Conservation (phyloP, 2,888 invertebrate species). For the Cepaea hortensis region DNA sequence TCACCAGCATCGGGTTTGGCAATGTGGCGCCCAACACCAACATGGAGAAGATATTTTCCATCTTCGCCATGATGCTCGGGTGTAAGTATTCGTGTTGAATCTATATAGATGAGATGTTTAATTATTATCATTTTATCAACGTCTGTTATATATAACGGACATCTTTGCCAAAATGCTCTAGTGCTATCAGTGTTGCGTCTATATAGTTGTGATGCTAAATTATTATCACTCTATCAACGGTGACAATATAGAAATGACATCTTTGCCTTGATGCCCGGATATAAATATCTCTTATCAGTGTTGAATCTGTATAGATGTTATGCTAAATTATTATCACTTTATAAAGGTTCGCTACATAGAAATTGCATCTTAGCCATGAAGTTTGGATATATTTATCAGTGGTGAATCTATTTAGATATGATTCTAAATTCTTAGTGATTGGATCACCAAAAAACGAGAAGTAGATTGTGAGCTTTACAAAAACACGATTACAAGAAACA, state of each 20-base stretch:
- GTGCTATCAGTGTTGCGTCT: constrained; percentile 62
- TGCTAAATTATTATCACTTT: too few species aligned
- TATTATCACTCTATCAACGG: too few species aligned
- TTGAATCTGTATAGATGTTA: neutral
- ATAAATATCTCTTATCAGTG: constrained; percentile 66
- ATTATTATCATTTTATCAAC: too few species aligned
- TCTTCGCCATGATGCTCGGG: constrained; percentile 76
- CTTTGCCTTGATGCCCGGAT: constrained; percentile 76
- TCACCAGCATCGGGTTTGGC: constrained; percentile 77
- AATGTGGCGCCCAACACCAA: constrained; percentile 76
- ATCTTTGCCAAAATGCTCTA: constrained; percentile 77
- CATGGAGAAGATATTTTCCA: constrained; percentile 76
- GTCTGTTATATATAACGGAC: too few species aligned
- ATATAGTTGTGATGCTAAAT: neutral
- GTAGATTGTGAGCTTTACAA: too few species aligned
- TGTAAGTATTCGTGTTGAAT: constrained; percentile 70
- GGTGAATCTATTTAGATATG: too few species aligned
- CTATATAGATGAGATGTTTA: neutral
- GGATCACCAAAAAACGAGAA: too few species aligned
- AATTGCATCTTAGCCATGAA: constrained; percentile 74
- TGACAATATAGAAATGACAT: constrained; percentile 54
- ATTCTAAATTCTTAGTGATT: too few species aligned
- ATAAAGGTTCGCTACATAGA: too few species aligned
- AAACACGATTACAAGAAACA: too few species aligned
- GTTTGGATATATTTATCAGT: too few species aligned